Base-by-base conservation (phyloP, 2,113 vertebrate species). In the Spea bombifrons region DNA sequence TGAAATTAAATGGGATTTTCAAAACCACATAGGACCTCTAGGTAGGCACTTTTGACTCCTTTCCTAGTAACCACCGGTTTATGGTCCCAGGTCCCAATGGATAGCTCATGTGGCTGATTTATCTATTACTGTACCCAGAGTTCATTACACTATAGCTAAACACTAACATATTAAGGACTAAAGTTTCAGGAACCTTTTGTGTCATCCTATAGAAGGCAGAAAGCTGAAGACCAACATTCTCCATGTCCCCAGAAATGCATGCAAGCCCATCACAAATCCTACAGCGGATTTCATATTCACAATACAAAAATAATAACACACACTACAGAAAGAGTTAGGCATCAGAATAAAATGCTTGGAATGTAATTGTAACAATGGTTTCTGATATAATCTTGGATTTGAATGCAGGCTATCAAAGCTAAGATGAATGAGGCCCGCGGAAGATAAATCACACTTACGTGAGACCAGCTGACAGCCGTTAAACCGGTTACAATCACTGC, bases 381-480 rank as follows among this genome's bases (percentile, higher is more conserved):
- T 82, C 80, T 85, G 83, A 88, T 6, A 8, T 82, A 71, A 85
- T 88, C 88, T 90, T 89, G 88, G 80, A 81, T 89, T 88, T 88
- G 87, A 89, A 90, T 88, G 87, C 85, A 85, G 85, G 86, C 85
- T 83, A 78, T 85, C 85, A 80, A 84, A 94, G 90, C 94, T 93
- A 93, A 92, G 81, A 88, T 91, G 94, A 90, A 90, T 65, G 91
- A 80, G 91, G 89, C 90, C 94, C 92, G 89, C 93, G 91, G 92
- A 94, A 98, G 94, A 99, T 98, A 98, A 98, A 99, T 99, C 97
- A 98, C 95, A 92, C 94, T 98, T 98, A 96, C 95, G 94, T 92
- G 90, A 91, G 92, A 92, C 89, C 82, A 84, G 84, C 89, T 98
- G 97, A 97, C 97, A 98, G 96, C 94, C 93, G 93, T 97, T 98